Evolutionary conservation across 2,888 invertebrate genomes (phyloP).

Genomic region (Cerastoderma edule): DNA sequence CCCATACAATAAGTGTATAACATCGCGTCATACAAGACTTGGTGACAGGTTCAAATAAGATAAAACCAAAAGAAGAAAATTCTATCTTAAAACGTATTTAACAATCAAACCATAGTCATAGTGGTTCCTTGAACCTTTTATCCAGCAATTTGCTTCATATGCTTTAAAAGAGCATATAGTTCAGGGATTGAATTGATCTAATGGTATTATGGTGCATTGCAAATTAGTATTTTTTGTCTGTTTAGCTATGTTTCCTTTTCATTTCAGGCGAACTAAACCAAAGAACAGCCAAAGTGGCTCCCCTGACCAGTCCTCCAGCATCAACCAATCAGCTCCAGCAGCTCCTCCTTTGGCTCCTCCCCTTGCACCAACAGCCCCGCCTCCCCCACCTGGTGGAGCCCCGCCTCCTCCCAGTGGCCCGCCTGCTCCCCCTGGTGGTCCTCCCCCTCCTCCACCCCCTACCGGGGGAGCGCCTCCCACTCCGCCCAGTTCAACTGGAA

Average conservation of each 20-base stretch:
- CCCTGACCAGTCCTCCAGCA: slow-evolving; percentile 4
- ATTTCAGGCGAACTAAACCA: slow-evolving; percentile 29
- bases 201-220: neutral
- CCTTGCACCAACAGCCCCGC: slow-evolving; percentile 47
- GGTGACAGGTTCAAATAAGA: no score
- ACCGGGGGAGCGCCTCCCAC: slow-evolving; percentile 50
- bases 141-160: no score
- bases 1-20: no score
- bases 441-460: slow-evolving; percentile 45
- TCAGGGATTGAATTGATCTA: no score
- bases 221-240: neutral
- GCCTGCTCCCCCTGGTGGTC: slow-evolving; percentile 41
- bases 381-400: slow-evolving; percentile 28
- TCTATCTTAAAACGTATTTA: no score
- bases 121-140: no score
- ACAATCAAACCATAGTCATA: no score
- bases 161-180: no score
- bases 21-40: no score
- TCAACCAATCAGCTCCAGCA: neutral
- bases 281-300: slow-evolving; percentile 8
- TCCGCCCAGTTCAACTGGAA: slow-evolving; percentile 38
- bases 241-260: slow-evolving; percentile 18
- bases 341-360: slow-evolving; percentile 25
- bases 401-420: slow-evolving; percentile 39
- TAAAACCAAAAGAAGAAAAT: no score